Evolutionary conservation across 2,888 invertebrate genomes (phyloP).

Genomic region (Pilophorus perplexus): DNA sequence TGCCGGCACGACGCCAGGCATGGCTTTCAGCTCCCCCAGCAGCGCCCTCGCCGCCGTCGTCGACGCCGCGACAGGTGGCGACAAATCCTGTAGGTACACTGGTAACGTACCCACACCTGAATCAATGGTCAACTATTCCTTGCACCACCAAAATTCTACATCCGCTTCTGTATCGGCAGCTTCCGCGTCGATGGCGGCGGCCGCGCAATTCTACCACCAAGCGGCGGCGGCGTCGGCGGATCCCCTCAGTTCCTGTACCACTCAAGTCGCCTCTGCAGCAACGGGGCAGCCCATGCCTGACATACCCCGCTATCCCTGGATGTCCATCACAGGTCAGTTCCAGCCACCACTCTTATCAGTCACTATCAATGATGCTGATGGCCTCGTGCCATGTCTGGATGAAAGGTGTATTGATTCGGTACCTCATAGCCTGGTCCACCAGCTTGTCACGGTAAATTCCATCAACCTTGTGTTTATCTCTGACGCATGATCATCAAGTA

Average conservation of each 20-base stretch:
- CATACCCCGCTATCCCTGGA: constrained; percentile 92
- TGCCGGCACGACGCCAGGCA: constrained; percentile 61
- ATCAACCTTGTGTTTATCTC: too few species aligned
- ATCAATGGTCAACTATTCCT: constrained; percentile 78
- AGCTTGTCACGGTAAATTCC: too few species aligned
- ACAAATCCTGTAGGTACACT: constrained; percentile 77
- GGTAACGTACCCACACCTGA: constrained; percentile 62
- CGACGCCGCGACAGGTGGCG: constrained; percentile 64
- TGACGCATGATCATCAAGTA: too few species aligned
- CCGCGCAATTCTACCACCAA: constrained; percentile 88
- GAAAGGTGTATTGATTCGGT: too few species aligned
- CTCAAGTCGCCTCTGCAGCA: constrained; percentile 61
- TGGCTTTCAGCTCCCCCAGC: constrained; percentile 58
- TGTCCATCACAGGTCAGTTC: constrained; percentile 89
- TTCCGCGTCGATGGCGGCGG: constrained; percentile 62
- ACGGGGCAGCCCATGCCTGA: constrained; percentile 86
- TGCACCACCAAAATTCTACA: constrained; percentile 65
- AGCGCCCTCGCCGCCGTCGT: constrained; percentile 63
- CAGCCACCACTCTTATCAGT: too few species aligned
- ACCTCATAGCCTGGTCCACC: too few species aligned
- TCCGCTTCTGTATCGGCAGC: constrained; percentile 67
- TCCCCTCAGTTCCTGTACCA: constrained; percentile 76
- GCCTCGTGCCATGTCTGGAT: too few species aligned
- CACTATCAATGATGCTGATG: too few species aligned
- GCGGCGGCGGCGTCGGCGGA: constrained; percentile 74